phyloP scores from a whole-genome alignment of 2,888 invertebrate genomes.

The Tetheella fluctuosa region DNA sequence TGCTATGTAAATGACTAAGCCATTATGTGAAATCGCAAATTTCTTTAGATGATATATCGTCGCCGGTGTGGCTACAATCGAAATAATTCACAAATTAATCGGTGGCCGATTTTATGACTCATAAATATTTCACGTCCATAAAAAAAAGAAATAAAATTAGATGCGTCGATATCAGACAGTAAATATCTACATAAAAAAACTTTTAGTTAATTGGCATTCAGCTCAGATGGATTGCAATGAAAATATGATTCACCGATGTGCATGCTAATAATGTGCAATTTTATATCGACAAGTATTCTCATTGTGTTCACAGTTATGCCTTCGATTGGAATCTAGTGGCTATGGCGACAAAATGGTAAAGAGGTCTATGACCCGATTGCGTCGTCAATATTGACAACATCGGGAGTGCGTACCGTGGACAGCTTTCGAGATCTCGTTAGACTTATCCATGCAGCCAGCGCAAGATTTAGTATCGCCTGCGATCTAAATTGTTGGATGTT shows the following conservation, averaged over 20 bases:
- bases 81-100: neutral
- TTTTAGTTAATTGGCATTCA: conserved; percentile 3
- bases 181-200: neutral
- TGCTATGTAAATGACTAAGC: neutral
- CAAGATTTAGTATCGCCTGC: conserved; percentile 49
- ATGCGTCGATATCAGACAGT: neutral
- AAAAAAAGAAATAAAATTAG: neutral
- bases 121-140: neutral
- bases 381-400: conserved; percentile 47
- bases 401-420: conserved; percentile 39
- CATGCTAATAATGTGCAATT: conserved; percentile 48
- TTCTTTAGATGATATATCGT: neutral
- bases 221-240: conserved; percentile 9
- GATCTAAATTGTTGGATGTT: conserved; percentile 57
- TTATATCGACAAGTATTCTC: conserved; percentile 39
- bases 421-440: conserved; percentile 61
- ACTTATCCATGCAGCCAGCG: conserved; percentile 45
- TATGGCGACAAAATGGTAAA: conserved; percentile 49
- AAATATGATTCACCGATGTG: conserved; percentile 31
- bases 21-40: neutral
- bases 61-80: neutral
- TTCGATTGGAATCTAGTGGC: conserved; percentile 47
- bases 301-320: conserved; percentile 46
- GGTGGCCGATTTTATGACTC: neutral
- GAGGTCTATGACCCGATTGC: conserved; percentile 58